Evolutionary conservation across 2,113 vertebrate species (phyloP).

Genomic region (Eleginops maclovinus): DNA sequence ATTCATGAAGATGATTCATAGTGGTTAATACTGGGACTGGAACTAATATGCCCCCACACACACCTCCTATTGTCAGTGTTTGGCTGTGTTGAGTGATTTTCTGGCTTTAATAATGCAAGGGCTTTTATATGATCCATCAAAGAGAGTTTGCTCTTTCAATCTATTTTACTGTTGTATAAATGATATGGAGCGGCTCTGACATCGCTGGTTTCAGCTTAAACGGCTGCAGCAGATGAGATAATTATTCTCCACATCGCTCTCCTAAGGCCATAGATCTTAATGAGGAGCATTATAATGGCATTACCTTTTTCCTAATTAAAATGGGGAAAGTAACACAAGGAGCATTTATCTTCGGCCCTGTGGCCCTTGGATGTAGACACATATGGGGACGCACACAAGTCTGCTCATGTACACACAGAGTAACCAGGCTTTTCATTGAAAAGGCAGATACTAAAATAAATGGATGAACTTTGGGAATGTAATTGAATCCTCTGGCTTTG

Average conservation of each 20-base stretch:
- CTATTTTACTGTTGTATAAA: conserved; percentile 47
- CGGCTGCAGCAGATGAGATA: conserved; percentile 41
- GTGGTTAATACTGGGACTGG: neutral
- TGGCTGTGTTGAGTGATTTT: conserved; percentile 15
- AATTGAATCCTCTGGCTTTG: conserved; percentile 44
- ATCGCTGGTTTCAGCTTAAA: conserved; percentile 42
- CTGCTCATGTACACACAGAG: conserved; percentile 3
- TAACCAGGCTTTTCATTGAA: conserved; percentile 38
- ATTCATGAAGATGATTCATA: conserved; percentile 26
- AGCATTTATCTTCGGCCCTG: conserved; percentile 56
- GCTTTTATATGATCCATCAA: conserved; percentile 47
- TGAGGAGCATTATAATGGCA: conserved; percentile 55
- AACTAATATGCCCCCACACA: neutral
- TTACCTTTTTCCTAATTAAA: conserved; percentile 72
- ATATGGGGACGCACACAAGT: conserved; percentile 4
- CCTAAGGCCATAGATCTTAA: conserved; percentile 63
- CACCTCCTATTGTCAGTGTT: conserved; percentile 20
- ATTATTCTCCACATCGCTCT: conserved; percentile 50
- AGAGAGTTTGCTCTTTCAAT: conserved; percentile 49
- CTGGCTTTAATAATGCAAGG: conserved; percentile 6
- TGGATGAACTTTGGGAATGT: conserved; percentile 26
- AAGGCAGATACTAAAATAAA: conserved; percentile 42
- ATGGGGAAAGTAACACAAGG: conserved; percentile 52
- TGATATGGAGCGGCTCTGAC: conserved; percentile 24
- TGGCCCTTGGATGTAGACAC: conserved; percentile 52